Percentiles rank a stretch among this genome's conserved stretches.
Evolutionary conservation across 2,888 invertebrate species (phyloP).

Genomic region (Ichneumon xanthorius): DNA sequence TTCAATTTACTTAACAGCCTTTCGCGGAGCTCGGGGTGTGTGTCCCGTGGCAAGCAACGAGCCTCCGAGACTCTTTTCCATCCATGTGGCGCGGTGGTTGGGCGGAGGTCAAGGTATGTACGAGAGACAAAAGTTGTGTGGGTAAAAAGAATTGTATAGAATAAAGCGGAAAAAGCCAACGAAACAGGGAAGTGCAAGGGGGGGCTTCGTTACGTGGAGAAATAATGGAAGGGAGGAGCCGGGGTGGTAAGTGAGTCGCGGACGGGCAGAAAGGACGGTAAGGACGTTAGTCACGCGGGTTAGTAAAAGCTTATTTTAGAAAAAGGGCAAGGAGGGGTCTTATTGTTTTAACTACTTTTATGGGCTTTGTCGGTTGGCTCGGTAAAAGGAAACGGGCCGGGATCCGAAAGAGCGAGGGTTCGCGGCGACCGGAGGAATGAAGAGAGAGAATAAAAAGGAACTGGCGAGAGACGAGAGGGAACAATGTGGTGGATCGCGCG

Average conservation of each 20-base stretch:
- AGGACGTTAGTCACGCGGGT: constrained; percentile 59
- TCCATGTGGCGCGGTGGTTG: too few relatives aligned
- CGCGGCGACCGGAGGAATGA: not conserved
- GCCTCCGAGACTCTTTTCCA: not conserved
- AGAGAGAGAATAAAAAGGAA: constrained; percentile 24
- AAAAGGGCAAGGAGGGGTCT: constrained; percentile 28
- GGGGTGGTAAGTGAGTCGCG: constrained; percentile 45
- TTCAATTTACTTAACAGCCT: constrained; percentile 65
- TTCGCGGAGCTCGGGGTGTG: not conserved
- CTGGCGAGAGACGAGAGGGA: not conserved
- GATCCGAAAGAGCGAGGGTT: constrained; percentile 19
- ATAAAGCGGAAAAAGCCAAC: constrained; percentile 29
- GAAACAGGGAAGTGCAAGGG: constrained; percentile 6
- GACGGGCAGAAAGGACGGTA: constrained; percentile 44
- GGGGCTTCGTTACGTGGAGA: constrained; percentile 24
- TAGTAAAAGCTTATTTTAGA: constrained; percentile 63
- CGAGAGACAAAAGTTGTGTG: constrained; percentile 10
- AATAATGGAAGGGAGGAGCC: constrained; percentile 21
- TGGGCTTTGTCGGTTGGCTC: constrained; percentile 56
- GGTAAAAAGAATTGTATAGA: constrained; percentile 16
- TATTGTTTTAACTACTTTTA: constrained; percentile 67
- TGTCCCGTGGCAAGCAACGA: not conserved
- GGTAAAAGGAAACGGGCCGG: constrained; percentile 28
- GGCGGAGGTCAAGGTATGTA: not conserved
- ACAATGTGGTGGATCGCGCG: constrained; percentile 17